Evolutionary conservation across 2,113 vertebrate genomes (phyloP), one percentile per base, ranked within the genome.

Genomic region (Periophthalmus modestus): DNA sequence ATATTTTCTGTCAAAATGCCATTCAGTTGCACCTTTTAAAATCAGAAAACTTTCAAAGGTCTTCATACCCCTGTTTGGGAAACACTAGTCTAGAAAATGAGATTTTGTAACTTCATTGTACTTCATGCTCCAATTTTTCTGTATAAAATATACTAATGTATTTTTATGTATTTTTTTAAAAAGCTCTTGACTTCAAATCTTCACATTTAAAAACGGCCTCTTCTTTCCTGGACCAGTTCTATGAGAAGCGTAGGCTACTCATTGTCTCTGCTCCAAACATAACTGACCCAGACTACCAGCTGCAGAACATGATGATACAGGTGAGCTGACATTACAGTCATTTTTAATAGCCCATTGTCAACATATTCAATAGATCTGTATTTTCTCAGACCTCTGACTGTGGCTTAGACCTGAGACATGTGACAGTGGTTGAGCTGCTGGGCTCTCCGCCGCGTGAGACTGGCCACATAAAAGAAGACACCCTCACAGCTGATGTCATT

Each of bases 221-320:
- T 1, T 94, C 94, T 71, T 94, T 99, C 54, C 88, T 99, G 85
- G 96, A 97, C 73, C 97, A 99, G 90, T 98, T 99, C 89, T 95
- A 94, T 0, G 96, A 96, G 85, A 99, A 96, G 85, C 94, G 93
- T 62, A 93, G 95, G 59, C 94, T 99, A 59, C 92, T 99, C 2
- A 89, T 99, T 66, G n/a, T 98, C 83, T 99, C 96, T 0, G 93
- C 96, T 4, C 98, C 97, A 0, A 93, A 96, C 77, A 73, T 93
- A 4, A 91, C 94, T 0, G 92, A 97, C 82, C 83, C 89, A 9
- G 94, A 96, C 87, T 99, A 99, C 89, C 96, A 95, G 79, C 90
- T 97, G 88, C 98, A 99, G 90, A 95, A 95, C 74, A 78, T 94
- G 69, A 97, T 98, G 95, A 87, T 97, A 75, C 97, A 98, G 94